Conservation (phyloP, 2,888 invertebrate species). For the Anarsia innoxiella region DNA sequence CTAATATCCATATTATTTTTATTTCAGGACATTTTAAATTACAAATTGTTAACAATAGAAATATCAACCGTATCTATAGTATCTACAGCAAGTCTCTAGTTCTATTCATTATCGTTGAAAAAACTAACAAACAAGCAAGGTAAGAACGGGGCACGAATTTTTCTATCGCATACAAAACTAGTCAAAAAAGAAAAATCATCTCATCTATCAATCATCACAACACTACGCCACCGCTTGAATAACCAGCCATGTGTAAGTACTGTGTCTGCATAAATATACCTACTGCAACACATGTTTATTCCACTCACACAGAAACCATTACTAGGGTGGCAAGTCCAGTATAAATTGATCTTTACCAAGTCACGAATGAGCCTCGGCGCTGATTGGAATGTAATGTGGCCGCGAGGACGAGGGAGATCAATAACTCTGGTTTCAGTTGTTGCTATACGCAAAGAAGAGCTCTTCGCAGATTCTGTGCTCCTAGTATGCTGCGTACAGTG, state of each 20-base stretch:
- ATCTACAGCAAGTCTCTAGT: no score
- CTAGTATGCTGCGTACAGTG: constrained; percentile 65
- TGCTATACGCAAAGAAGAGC: constrained; percentile 18
- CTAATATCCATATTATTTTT: no score
- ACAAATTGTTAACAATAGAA: no score
- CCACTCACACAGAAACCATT: background rate
- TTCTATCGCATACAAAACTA: no score
- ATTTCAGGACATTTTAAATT: no score
- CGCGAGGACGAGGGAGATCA: constrained; percentile 25
- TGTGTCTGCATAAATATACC: no score
- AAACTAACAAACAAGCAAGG: no score
- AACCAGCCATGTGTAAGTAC: constrained; percentile 7
- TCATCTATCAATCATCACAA: no score
- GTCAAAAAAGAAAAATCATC: no score
- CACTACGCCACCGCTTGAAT: constrained; percentile 15
- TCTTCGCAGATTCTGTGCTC: constrained; percentile 38
- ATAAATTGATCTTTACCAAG: constrained; percentile 2
- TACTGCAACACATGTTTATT: constrained; percentile 15
- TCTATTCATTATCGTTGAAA: no score
- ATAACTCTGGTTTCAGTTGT: constrained; percentile 17
- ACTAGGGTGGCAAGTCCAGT: constrained; percentile 7
- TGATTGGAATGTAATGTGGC: background rate
- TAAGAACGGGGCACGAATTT: no score
- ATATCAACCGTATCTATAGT: no score
- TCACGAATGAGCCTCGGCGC: background rate